phyloP scores from a whole-genome alignment of 2,888 invertebrate species.

The Cryptus armator region DNA sequence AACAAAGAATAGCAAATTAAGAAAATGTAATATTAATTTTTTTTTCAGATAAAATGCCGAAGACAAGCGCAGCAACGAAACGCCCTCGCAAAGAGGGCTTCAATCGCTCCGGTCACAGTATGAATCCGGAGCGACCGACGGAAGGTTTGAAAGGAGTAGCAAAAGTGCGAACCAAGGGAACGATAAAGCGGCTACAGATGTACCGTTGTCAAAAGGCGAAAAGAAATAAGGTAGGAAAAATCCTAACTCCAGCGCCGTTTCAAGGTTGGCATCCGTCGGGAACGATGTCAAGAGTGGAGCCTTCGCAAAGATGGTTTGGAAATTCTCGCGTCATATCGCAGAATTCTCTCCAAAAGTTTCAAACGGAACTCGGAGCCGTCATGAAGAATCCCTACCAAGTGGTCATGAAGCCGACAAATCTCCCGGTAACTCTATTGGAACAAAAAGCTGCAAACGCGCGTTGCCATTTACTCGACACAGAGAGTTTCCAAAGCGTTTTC shows the following conservation, averaged over 20 bases:
- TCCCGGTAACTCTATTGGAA: slow-evolving; percentile 97
- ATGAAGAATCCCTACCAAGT: slow-evolving; percentile 99
- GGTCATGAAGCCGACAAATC: slow-evolving; percentile 97
- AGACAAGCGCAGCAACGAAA: slow-evolving; percentile 90
- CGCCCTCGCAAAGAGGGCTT: slow-evolving; percentile 94
- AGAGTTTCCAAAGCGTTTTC: slow-evolving; percentile 97
- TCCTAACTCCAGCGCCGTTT: slow-evolving; percentile 97
- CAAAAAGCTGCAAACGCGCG: slow-evolving; percentile 96
- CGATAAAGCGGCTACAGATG: slow-evolving; percentile 99
- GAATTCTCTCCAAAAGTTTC: slow-evolving; percentile 94
- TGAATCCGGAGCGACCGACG: slow-evolving; percentile 96
- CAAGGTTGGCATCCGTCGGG: slow-evolving; percentile 96
- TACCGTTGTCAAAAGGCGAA: slow-evolving; percentile 99
- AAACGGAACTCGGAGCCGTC: slow-evolving; percentile 97
- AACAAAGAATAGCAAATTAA: too few relatives aligned
- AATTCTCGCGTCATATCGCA: slow-evolving; percentile 99
- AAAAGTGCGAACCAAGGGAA: slow-evolving; percentile 94
- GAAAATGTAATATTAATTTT: not conserved
- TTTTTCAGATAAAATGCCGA: slow-evolving; percentile 88
- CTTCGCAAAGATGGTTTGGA: slow-evolving; percentile 99
- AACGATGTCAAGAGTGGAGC: slow-evolving; percentile 97
- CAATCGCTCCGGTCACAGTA: slow-evolving; percentile 95
- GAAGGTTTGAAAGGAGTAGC: slow-evolving; percentile 94
- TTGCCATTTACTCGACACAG: slow-evolving; percentile 98
- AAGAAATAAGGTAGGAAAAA: slow-evolving; percentile 95